Evolutionary conservation across 1,140 invertebrate genomes (phyloP), one percentile per base, ranked within the genome.

Genomic region (Drosophila persimilis): DNA sequence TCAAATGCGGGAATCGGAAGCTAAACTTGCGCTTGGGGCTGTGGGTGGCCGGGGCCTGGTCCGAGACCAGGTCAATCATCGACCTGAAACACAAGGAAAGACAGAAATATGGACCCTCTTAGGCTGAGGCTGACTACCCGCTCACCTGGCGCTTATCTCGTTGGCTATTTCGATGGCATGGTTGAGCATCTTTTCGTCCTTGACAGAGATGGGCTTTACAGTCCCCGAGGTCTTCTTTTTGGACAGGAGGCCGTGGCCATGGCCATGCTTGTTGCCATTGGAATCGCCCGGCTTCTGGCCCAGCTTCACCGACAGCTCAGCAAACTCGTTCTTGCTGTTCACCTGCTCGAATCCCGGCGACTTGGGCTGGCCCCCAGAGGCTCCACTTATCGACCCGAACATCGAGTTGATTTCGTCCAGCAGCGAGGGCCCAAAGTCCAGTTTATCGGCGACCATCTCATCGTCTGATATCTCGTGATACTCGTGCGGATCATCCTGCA

Each of bases 321-420:
- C 92, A 24, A 96, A 90, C 89, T 97, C 96, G 13, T 90, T 90
- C 54, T 90, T 90, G 9, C 60, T 75, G 79, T 96, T 96, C 15
- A 94, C 94, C 7, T 93, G 93, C 64, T 94, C 94, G 66, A 95
- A 94, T 78, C 95, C 94, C 0, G 92, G 92, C 2, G 93, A 92
- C 47, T 93, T 92, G 20, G 90, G 79, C 5, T 78, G 77, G 41
- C 69, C 76, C 0, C 71, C 71, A 2, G 75, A 79, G 3, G 74
- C 63, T 2, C 80, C 90, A 17, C 84, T 90, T 53, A 97, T 91
- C 15, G 95, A 96, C 77, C 95, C 95, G 80, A 99, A 97, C 92
- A 99, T 97, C 59, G 97, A 96, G 89, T 99, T 97, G 94, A 99
- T 98, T 92, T 99, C 98, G 88, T 98, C 98, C 83, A 99, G 93